Evolutionary conservation across 2,888 invertebrate genomes (phyloP), one percentile per base, ranked within the genome.

Genomic region (Eupithecia abbreviata): DNA sequence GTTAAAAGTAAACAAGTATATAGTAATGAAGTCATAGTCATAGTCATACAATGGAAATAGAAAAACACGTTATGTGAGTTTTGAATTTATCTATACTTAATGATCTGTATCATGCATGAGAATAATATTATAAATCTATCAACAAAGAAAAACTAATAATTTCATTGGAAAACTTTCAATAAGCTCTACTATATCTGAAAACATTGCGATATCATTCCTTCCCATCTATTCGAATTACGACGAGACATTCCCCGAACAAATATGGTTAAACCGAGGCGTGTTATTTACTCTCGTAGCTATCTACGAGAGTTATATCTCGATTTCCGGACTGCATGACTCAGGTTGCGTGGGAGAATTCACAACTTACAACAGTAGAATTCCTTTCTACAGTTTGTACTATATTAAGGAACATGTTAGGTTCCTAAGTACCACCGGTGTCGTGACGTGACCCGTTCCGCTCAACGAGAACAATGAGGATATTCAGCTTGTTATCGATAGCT

Each of bases 401-500:
- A 75, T 76, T 72, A 73, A 80, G 77, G 79, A 78, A 80, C 71
- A 71, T 62, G 72, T 51, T n/a, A 45, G 45, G 47, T 47, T 10
- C 10, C 47, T 58, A 76, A 78, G 74, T 74, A 76, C 66, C 78
- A 75, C 45, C 45, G 45, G 51, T 75, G 73, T 80, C 78, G 76
- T 81, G 81, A 82, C 77, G 82, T 80, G 80, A 81, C 76, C 80
- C 83, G 79, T 83, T 82, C 81, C 81, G 83, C 81, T 84, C 79
- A 79, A 72, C 73, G 81, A 84, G 87, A 91, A 90, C 90, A 91
- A 91, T 89, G 88, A 87, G 76, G 86, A 89, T 90, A 90, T 90
- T 91, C 85, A 89, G 79, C 85, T 67, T 80, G 86, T 90, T 90
- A 90, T 90, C 91, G 85, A 88, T 88, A 89, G 89, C 87, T 91